Base-by-base conservation (phyloP, 2,113 vertebrate species). In the Reinhardtius hippoglossoides region DNA sequence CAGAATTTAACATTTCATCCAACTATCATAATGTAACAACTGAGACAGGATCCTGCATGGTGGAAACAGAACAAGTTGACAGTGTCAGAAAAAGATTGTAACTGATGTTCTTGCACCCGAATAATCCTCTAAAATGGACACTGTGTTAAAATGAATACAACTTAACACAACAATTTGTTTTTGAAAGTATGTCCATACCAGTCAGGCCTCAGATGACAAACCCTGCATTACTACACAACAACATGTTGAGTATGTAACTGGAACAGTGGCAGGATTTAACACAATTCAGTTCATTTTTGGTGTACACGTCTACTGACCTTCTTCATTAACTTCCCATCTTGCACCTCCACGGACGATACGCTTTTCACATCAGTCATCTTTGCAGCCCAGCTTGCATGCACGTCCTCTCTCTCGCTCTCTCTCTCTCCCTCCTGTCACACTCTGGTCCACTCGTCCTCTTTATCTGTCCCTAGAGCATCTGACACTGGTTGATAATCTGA, bases 321-420 rank as follows among this genome's bases (percentile, higher is more conserved):
- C 85, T 95, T 95, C 13, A 91, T 56, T 46, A 93, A 76, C 81
- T 93, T 94, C 62, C 84, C 90, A 68, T 94, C 91, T 24, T 90
- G 87, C 27, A 79, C 78, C 21, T 94, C 93, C 80, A 86, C 10
- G 15, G 92, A 85, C 24, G 87, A 78, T 56, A 80, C 75, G 46
- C 83, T 90, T 67, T 88, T 88, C 23, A 83, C 55, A 44, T 92
- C 93, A 52, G 88, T 91, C 87, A 90, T 92, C 65, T 72, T 72
- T 54, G 61, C 78, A 15, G 88, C 65, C 60, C 78, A 40, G 87
- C 67, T 86, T 37, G 65, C 79, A 80, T 75, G 23, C 76, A 87
- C 71, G 76, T 78, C 69, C 40, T 79, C 50, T 62, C 27, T 74
- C 74, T 64, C 67, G 16, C 12, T 35, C 48, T 40, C 12, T 35